phyloP scores from a whole-genome alignment of 2,113 vertebrate genomes.

The Calidris pygmaea region DNA sequence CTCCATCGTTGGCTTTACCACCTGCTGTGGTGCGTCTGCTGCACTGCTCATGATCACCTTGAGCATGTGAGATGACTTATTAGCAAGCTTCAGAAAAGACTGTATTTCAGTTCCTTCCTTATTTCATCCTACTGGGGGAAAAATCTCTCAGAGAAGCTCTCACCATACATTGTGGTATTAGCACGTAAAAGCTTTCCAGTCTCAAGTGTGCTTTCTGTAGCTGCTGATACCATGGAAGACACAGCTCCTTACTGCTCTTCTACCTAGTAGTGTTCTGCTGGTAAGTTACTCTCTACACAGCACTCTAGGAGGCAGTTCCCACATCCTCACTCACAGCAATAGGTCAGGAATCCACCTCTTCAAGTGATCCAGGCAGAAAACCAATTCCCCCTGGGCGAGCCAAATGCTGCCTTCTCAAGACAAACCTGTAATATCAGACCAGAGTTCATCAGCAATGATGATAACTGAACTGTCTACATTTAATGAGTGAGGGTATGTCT shows the following conservation, averaged over 20 bases:
- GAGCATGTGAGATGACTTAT: not conserved
- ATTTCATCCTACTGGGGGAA: not conserved
- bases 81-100: not conserved
- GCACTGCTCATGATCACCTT: not conserved
- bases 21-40: not conserved
- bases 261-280: not conserved
- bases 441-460: not conserved
- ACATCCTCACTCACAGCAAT: not conserved
- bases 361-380: not conserved
- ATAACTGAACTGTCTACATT: not conserved
- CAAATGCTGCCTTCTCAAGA: not conserved
- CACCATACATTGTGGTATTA: not conserved
- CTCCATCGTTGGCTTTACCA: not conserved
- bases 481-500: not conserved
- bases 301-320: not conserved
- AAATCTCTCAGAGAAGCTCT: not conserved
- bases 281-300: not conserved
- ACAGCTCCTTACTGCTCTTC: not conserved
- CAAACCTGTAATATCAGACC: not conserved
- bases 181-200: not conserved
- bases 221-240: not conserved
- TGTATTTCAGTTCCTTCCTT: not conserved
- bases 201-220: not conserved
- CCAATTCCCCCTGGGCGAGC: not conserved
- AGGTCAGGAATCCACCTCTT: not conserved